These are phyloP conservation scores for Amblyopsis hoosieri DNA, from an alignment of 2,797 vertebrate species.

Conservation along the genomic window DNA sequence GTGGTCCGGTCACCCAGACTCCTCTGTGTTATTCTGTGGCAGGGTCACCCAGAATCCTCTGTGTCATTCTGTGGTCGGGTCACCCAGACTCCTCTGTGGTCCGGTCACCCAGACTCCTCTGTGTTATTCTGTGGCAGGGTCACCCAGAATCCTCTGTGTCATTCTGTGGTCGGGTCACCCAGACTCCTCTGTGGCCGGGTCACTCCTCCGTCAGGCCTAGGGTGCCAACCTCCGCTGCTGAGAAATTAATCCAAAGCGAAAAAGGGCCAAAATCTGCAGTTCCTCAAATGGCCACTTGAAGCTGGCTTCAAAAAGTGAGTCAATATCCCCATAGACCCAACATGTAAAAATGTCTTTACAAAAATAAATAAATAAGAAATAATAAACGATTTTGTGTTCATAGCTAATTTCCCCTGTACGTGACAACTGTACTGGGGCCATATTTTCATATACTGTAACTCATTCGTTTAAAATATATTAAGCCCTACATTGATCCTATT, in stretches of 20 bases:
- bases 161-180: conserved; percentile 32
- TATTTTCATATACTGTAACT: too few species aligned
- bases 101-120: too few species aligned
- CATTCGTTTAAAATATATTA: too few species aligned
- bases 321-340: neutral
- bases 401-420: too few species aligned
- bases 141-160: conserved; percentile 12
- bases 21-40: conserved; percentile 17
- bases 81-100: conserved; percentile 33
- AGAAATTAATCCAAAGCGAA: too few species aligned
- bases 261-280: too few species aligned
- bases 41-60: conserved; percentile 21
- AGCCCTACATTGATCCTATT: too few species aligned
- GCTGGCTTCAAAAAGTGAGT: too few species aligned
- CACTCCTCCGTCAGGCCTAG: conserved; percentile 14
- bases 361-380: neutral
- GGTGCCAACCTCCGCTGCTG: too few species aligned
- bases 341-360: neutral
- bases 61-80: conserved; percentile 27
- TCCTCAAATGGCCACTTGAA: too few species aligned
- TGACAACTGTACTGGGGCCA: too few species aligned
- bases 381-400: too few species aligned
- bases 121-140: conserved; percentile 24
- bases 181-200: conserved; percentile 25
- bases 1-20: neutral